Base-by-base conservation (phyloP, 2,113 vertebrate species). In the Chrysochloris asiatica region DNA sequence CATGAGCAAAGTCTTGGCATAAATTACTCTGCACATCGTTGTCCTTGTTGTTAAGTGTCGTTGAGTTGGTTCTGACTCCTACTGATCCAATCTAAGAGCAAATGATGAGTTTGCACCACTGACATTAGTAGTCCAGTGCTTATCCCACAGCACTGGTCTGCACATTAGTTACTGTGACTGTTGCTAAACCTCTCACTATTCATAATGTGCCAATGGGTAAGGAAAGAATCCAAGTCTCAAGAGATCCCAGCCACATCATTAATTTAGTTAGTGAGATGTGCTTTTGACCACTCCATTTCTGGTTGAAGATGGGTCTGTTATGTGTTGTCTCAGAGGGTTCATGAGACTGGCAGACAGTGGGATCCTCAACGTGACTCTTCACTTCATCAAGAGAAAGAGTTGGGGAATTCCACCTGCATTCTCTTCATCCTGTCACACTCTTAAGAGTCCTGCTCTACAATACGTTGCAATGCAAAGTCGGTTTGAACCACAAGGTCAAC, bases 1-100 rank as follows among this genome's bases (percentile, higher is more conserved):
- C 30, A 67, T 93, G 76, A 69, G 59, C 33, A 16, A 89, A 41
- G 71, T 87, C 72, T n/a, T n/a, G n/a, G n/a, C n/a, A n/a, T n/a
- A n/a, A n/a, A n/a, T n/a, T n/a, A n/a, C n/a, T n/a, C n/a, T n/a
- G n/a, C n/a, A n/a, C n/a, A n/a, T n/a, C n/a, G n/a, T n/a, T n/a
- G n/a, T n/a, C n/a, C n/a, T n/a, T n/a, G n/a, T n/a, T n/a, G n/a
- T n/a, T n/a, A n/a, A n/a, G n/a, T n/a, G n/a, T n/a, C n/a, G n/a
- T n/a, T n/a, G n/a, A n/a, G n/a, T n/a, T n/a, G n/a, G n/a, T n/a
- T n/a, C n/a, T n/a, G n/a, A n/a, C n/a, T n/a, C n/a, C n/a, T n/a
- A n/a, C n/a, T n/a, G n/a, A n/a, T n/a, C n/a, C n/a, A n/a, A n/a
- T n/a, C n/a, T n/a, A n/a, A n/a, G n/a, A n/a, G n/a, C n/a, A n/a